phyloP scores from a whole-genome alignment of 1,140 invertebrate species.

The Drosophila watanabei region DNA sequence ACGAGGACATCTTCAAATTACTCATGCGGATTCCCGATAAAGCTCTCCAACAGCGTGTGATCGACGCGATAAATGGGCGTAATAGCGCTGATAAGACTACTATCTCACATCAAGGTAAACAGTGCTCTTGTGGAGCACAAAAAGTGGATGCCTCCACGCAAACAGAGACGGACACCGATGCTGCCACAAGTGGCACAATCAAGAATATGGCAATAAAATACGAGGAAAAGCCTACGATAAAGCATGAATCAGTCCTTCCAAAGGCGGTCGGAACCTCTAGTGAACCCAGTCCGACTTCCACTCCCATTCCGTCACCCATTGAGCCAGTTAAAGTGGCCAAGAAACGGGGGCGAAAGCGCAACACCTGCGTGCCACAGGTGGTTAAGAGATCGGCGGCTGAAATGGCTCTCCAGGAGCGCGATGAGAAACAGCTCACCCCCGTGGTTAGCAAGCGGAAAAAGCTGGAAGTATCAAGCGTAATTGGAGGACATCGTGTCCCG shows the following conservation, averaged over 20 bases:
- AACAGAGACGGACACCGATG: constrained; percentile 33
- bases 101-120: constrained; percentile 54
- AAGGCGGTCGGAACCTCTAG: neutral
- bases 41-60: constrained; percentile 69
- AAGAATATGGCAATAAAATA: neutral
- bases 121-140: constrained; percentile 38
- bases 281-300: neutral
- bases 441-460: constrained; percentile 52
- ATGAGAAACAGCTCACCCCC: constrained; percentile 70
- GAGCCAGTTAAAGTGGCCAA: constrained; percentile 27
- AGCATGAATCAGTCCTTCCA: neutral
- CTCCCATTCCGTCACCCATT: neutral
- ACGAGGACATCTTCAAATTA: constrained; percentile 72
- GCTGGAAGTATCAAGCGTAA: neutral
- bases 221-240: constrained; percentile 2
- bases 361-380: constrained; percentile 72
- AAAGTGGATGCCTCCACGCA: constrained; percentile 60
- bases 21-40: constrained; percentile 74
- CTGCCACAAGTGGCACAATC: too few species aligned
- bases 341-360: constrained; percentile 76
- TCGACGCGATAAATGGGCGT: constrained; percentile 71
- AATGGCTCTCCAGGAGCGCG: constrained; percentile 63
- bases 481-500: neutral
- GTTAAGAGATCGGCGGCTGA: constrained; percentile 73
- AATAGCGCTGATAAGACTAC: constrained; percentile 45